A percentile compares a stretch with the other conserved stretches of the same genome.
Conservation (phyloP, 1,140 invertebrate genomes). For the Theocolax elegans region DNA sequence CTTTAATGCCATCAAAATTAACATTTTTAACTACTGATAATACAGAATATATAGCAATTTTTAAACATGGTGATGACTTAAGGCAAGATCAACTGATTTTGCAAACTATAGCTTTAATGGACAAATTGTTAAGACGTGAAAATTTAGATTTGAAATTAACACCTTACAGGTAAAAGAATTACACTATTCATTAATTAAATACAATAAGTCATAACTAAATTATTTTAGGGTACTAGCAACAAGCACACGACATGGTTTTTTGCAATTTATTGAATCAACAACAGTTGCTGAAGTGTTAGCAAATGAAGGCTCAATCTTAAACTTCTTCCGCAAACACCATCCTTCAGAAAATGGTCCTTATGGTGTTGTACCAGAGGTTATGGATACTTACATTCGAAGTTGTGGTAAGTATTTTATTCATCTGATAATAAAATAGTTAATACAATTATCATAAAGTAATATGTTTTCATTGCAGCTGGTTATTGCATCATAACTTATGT, state of each 20-base stretch:
- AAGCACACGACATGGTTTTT: constrained; percentile 94
- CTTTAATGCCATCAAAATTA: constrained; percentile 96
- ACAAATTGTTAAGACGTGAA: constrained; percentile 90
- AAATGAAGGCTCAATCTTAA: constrained; percentile 88
- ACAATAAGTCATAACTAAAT: neutral
- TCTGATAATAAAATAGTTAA: too few species aligned
- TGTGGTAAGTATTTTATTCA: constrained; percentile 78
- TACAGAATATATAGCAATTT: constrained; percentile 95
- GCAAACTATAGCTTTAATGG: constrained; percentile 98
- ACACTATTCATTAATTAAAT: constrained; percentile 7
- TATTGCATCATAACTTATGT: constrained; percentile 99
- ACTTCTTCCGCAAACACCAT: constrained; percentile 90
- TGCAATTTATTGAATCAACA: constrained; percentile 96
- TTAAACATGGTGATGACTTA: constrained; percentile 99
- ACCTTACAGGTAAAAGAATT: constrained; percentile 79
- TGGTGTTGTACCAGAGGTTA: constrained; percentile 91
- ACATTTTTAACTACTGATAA: constrained; percentile 88
- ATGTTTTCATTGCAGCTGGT: constrained; percentile 75
- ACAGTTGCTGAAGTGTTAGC: constrained; percentile 92
- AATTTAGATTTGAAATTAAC: constrained; percentile 96
- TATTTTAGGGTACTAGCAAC: constrained; percentile 81
- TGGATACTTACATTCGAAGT: constrained; percentile 97
- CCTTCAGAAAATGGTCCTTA: constrained; percentile 88
- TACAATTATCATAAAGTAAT: too few species aligned
- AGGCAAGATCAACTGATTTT: constrained; percentile 98